These are phyloP conservation scores for Schizopygopsis malacanthus DNA, from an alignment of 2,797 vertebrate species.

Conservation along the genomic window DNA sequence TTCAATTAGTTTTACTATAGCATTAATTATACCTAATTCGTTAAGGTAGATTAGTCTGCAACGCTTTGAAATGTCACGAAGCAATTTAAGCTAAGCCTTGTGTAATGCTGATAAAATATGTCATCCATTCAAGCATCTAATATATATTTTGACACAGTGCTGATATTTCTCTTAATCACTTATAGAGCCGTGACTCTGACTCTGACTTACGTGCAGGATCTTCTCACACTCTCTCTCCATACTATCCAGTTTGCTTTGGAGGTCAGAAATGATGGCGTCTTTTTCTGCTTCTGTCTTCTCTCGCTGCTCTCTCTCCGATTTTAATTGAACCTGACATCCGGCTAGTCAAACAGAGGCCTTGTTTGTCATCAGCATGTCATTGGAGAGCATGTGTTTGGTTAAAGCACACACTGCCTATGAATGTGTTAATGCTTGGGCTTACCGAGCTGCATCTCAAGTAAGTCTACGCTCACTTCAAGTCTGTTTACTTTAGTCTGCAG, in stretches of 20 bases:
- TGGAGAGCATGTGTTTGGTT: conserved; percentile 9
- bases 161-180: conserved; percentile 21
- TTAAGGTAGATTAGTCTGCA: conserved; percentile 35
- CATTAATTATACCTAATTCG: conserved; percentile 47
- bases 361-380: conserved; percentile 10
- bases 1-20: conserved; percentile 30
- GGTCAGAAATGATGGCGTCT: conserved; percentile 70
- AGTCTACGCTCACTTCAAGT: conserved; percentile 71
- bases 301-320: conserved; percentile 58
- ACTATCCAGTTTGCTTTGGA: conserved; percentile 71
- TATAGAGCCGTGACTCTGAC: not conserved
- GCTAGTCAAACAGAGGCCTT: conserved; percentile 62
- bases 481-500: conserved; percentile 65
- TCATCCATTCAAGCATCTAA: conserved; percentile 34
- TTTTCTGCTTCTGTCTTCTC: conserved; percentile 68
- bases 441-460: conserved; percentile 74
- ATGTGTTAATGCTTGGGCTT: conserved; percentile 26
- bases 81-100: not conserved
- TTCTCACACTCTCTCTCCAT: conserved; percentile 80
- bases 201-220: conserved; percentile 60
- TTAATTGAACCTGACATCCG: conserved; percentile 68
- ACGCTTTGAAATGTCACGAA: conserved; percentile 32
- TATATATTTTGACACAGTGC: not conserved
- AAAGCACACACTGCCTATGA: conserved; percentile 15
- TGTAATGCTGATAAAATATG: not conserved